Evolutionary conservation across 2,888 invertebrate species (phyloP), one percentile per base, ranked within the genome.

Genomic region (Andrena fulva): DNA sequence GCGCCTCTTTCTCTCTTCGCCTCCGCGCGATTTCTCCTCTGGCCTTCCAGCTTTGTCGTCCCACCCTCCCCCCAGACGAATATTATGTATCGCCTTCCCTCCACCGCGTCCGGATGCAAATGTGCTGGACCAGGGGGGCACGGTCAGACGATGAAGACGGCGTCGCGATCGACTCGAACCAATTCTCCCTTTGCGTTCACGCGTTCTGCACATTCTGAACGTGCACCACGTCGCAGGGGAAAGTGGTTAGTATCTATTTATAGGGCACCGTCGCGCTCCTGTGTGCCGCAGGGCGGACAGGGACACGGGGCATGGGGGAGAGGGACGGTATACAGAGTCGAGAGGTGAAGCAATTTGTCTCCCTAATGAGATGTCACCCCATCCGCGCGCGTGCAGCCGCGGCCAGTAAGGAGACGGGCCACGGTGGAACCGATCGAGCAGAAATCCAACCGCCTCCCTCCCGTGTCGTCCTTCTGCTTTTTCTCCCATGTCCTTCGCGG

Each of bases 281-380:
- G 42, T 59, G 72, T 24, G 77, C 27, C 60, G 71, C 50, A 52
- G 75, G 54, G 76, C 60, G 76, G 72, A 35, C n/a, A 31, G 1
- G 67, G 50, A 56, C 20, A n/a, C 62, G 29, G 59, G 62, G 31
- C 3, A 33, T 42, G 50, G 77, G 64, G 33, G 33, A 71, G 71
- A 59, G 67, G 62, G 48, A 20, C 85, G 74, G 52, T 79, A 81
- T 79, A 82, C 79, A 82, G 88, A 86, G 84, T 88, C 84, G 87
- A 91, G 92, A 92, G 92, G 92, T 92, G 90, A 92, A 92, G 93
- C 93, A 93, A 93, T 94, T 93, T 93, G 93, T 93, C 93, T 93
- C 93, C 87, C 93, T 94, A 93, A 94, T 94, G 93, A 93, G 93
- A 93, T 93, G 93, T 94, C 93, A 94, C 91, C 92, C 93, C 90